phyloP scores from a whole-genome alignment of 2,797 vertebrate species.

The Lepilemur ruficaudatus region DNA sequence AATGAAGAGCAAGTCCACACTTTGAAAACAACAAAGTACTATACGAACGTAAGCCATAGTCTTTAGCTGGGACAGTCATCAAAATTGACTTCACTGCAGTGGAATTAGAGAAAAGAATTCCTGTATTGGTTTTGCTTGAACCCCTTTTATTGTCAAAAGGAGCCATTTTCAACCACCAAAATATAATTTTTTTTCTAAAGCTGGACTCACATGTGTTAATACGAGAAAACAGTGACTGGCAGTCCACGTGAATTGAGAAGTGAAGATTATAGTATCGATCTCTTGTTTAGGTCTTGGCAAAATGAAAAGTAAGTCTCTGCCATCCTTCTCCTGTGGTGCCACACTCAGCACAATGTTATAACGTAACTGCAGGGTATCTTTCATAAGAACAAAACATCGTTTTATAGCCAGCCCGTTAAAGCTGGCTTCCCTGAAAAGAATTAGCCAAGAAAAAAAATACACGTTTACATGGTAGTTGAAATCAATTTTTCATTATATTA shows the following conservation, averaged over 20 bases:
- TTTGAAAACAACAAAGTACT: not conserved
- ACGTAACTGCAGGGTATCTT: not conserved
- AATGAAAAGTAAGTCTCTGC: constrained; percentile 23
- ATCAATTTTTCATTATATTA: not conserved
- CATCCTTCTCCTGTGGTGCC: not conserved
- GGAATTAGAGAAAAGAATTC: not conserved
- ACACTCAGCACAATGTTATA: not conserved
- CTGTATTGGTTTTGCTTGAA: not conserved
- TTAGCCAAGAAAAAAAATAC: not conserved
- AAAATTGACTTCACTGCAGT: not conserved
- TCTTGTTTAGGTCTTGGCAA: not conserved
- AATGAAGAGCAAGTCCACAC: not conserved
- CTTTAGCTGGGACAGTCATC: not conserved
- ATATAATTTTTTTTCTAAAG: not conserved
- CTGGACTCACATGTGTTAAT: not conserved
- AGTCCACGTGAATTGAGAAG: constrained; percentile 10
- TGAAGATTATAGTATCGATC: not conserved
- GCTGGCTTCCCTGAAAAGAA: not conserved
- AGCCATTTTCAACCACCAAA: not conserved
- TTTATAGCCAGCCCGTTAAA: not conserved
- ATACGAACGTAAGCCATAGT: not conserved
- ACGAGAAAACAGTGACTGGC: constrained; percentile 20
- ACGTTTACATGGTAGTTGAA: not conserved
- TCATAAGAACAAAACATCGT: not conserved
- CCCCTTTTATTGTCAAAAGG: not conserved